Conservation (phyloP, 2,113 vertebrate species). For the Ceratotherium simum region DNA sequence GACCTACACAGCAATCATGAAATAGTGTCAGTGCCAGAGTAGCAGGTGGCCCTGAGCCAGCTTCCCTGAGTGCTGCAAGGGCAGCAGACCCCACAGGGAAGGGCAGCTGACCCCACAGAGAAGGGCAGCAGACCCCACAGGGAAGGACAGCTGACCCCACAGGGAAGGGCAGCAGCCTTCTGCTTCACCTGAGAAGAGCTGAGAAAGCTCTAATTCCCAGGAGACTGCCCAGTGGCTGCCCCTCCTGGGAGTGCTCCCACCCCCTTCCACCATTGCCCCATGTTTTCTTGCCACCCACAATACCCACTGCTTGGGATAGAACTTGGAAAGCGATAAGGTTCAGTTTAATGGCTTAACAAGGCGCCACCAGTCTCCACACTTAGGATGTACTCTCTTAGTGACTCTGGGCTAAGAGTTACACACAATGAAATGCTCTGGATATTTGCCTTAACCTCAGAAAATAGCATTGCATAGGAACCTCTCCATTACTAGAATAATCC, state of each 20-base stretch:
- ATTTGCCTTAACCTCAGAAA: conserved; percentile 29
- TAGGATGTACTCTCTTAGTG: background rate
- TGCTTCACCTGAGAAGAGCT: background rate
- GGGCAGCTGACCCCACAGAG: too few species aligned
- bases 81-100: too few species aligned
- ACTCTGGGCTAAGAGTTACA: background rate
- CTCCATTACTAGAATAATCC: conserved; percentile 38
- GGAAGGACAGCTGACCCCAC: background rate
- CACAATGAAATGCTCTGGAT: background rate
- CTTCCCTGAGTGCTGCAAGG: background rate
- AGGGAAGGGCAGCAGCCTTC: background rate
- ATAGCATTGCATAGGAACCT: background rate
- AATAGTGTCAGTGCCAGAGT: background rate
- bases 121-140: too few species aligned
- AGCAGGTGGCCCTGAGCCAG: background rate
- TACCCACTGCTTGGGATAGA: background rate
- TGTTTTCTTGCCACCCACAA: background rate
- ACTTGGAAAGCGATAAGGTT: background rate
- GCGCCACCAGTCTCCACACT: background rate
- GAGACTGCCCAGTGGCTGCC: background rate
- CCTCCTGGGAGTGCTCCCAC: background rate
- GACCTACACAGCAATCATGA: background rate
- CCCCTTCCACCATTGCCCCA: background rate
- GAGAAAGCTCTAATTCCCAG: background rate
- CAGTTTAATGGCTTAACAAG: background rate